Evolutionary conservation across 2,113 vertebrate genomes (phyloP).

Genomic region (Apteryx mantelli): DNA sequence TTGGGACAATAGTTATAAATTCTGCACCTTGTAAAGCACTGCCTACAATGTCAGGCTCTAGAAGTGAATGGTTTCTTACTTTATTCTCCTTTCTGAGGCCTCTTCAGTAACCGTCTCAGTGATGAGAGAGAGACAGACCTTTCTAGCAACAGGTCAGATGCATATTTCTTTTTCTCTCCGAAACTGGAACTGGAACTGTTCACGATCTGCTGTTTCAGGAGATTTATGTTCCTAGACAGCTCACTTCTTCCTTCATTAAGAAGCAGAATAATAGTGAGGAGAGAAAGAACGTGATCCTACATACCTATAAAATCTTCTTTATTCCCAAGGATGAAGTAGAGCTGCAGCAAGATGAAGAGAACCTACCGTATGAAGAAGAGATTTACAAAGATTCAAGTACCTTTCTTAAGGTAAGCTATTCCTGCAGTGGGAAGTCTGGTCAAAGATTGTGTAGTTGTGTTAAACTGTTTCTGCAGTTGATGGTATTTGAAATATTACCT

Average conservation of each 20-base stretch:
- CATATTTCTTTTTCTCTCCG: neutral
- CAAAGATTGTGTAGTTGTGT: neutral
- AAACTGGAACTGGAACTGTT: neutral
- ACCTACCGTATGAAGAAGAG: slow-evolving; percentile 91
- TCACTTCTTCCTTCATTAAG: neutral
- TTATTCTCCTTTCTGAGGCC: neutral
- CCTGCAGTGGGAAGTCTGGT: neutral
- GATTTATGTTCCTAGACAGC: neutral
- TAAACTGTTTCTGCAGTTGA: neutral
- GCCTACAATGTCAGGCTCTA: neutral
- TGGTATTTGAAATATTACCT: neutral
- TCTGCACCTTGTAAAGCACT: neutral
- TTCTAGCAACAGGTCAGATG: neutral
- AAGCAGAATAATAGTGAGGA: neutral
- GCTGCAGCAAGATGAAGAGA: slow-evolving; percentile 89
- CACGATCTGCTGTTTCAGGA: neutral
- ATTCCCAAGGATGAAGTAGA: slow-evolving; percentile 90
- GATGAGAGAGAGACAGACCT: neutral
- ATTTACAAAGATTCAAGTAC: slow-evolving; percentile 99
- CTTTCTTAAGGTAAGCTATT: slow-evolving; percentile 89
- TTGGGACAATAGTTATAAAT: neutral
- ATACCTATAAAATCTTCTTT: neutral
- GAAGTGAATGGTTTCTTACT: neutral
- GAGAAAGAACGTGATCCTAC: neutral
- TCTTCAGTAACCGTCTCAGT: neutral